Evolutionary conservation across 2,113 vertebrate genomes (phyloP).

Genomic region (Cryptotis parvus): DNA sequence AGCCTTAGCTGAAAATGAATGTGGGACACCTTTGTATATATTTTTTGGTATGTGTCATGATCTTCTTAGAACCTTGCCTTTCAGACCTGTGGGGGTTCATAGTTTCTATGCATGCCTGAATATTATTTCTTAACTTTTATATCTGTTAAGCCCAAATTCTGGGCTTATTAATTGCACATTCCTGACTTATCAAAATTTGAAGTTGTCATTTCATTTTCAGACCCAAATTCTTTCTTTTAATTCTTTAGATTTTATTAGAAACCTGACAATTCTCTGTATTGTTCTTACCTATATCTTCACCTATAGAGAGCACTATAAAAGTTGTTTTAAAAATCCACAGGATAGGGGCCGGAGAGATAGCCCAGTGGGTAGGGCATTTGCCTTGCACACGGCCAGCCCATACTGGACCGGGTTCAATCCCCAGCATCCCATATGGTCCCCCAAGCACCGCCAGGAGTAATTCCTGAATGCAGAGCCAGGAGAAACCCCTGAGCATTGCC

Average conservation of each 20-base stretch:
- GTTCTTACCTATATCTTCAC: not conserved
- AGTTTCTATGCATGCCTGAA: not conserved
- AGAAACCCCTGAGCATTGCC: no score
- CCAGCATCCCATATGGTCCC: no score
- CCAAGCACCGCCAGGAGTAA: no score
- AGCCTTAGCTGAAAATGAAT: slow-evolving; percentile 44
- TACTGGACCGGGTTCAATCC: no score
- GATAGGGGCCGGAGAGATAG: no score
- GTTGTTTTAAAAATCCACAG: no score
- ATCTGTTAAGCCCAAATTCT: not conserved
- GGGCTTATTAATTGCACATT: not conserved
- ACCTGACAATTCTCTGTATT: not conserved
- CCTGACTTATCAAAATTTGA: not conserved
- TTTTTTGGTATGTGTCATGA: not conserved
- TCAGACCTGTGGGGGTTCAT: not conserved
- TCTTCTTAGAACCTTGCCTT: not conserved
- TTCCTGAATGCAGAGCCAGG: no score
- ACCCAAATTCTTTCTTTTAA: not conserved
- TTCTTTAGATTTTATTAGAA: not conserved
- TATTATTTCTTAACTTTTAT: slow-evolving; percentile 17
- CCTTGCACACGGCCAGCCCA: no score
- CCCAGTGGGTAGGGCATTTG: no score
- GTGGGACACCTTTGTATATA: slow-evolving; percentile 18
- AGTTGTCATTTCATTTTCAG: slow-evolving; percentile 7
- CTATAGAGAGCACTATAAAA: not conserved